Evolutionary conservation across 2,888 invertebrate species (phyloP).

Genomic region (Petrolisthes manimaculis): DNA sequence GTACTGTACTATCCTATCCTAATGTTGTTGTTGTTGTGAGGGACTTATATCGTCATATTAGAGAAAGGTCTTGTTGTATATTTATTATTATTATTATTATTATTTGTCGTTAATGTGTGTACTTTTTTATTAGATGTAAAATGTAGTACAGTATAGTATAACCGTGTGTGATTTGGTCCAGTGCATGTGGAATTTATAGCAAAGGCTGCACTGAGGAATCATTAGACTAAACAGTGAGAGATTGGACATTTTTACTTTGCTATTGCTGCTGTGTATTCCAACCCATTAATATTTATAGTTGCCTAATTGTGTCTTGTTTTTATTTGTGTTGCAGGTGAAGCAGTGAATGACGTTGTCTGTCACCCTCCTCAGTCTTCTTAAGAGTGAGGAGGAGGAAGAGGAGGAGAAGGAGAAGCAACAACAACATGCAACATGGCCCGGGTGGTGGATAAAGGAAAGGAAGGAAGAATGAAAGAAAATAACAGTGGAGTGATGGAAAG

Average conservation of each 20-base stretch:
- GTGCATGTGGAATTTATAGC: too few species aligned
- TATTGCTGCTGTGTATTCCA: not conserved
- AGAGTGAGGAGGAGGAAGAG: not conserved
- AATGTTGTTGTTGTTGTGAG: too few species aligned
- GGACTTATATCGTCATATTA: too few species aligned
- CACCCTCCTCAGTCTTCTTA: not conserved
- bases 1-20: too few species aligned
- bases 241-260: too few species aligned
- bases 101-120: too few species aligned
- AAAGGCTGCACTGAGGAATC: not conserved
- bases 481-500: not conserved
- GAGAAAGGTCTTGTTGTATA: too few species aligned
- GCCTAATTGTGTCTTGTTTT: not conserved
- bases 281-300: not conserved
- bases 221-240: not conserved
- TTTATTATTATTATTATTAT: too few species aligned
- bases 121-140: too few species aligned
- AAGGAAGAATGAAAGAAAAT: not conserved
- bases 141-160: too few species aligned
- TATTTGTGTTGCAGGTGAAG: slow-evolving; percentile 24
- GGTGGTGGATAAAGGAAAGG: not conserved
- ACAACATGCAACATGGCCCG: too few species aligned
- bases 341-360: not conserved
- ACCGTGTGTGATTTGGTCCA: too few species aligned
- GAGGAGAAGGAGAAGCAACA: not conserved